A percentile compares a stretch with the other conserved stretches of the same genome.
These are phyloP conservation scores for Zosterops japonicus DNA, from an alignment of 2,113 vertebrate species.

Conservation along the genomic window DNA sequence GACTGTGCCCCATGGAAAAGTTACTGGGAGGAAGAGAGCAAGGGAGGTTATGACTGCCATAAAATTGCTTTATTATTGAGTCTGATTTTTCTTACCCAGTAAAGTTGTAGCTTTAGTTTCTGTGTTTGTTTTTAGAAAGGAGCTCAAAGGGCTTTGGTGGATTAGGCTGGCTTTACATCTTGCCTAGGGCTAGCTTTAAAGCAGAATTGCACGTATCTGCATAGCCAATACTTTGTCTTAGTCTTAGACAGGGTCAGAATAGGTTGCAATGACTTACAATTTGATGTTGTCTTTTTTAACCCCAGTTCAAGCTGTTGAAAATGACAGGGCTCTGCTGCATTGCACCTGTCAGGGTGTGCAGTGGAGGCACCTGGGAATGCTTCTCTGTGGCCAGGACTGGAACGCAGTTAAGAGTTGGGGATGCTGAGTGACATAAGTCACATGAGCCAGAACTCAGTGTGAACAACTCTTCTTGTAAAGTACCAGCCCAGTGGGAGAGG, in stretches of 20 bases:
- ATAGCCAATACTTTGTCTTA: not conserved
- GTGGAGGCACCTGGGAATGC: not conserved
- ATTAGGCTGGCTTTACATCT: not conserved
- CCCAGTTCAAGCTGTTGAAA: not conserved
- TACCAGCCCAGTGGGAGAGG: not conserved
- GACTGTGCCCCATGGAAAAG: not conserved
- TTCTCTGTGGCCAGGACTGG: not conserved
- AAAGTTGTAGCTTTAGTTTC: not conserved
- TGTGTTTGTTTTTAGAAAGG: not conserved
- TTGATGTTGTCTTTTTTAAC: not conserved
- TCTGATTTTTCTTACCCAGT: not conserved
- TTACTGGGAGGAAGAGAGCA: not conserved
- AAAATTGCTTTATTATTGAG: not conserved
- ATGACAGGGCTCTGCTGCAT: accelerated
- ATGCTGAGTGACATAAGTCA: not conserved
- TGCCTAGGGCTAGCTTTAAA: not conserved
- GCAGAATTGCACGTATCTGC: not conserved
- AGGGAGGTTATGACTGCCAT: not conserved
- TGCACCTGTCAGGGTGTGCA: not conserved
- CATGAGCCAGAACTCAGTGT: not conserved
- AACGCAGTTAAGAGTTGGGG: not conserved
- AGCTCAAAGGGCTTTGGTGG: not conserved
- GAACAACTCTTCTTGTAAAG: not conserved
- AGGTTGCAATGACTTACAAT: not conserved
- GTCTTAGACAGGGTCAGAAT: not conserved